Conservation (phyloP, 2,113 vertebrate genomes). For the Philantomba maxwellii region DNA sequence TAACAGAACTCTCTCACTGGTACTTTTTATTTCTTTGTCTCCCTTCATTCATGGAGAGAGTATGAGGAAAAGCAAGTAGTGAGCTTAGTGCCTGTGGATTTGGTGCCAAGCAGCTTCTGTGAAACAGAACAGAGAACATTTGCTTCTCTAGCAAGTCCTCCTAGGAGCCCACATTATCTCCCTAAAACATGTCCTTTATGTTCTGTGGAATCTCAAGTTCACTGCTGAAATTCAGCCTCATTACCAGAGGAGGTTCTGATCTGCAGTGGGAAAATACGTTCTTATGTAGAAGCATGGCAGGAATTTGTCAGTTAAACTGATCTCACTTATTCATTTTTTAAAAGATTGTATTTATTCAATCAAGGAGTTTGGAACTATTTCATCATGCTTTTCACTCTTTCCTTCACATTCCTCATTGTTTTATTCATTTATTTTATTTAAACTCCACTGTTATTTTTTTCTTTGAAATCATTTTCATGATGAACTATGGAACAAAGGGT, state of each 20-base stretch:
- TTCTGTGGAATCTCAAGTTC: neutral
- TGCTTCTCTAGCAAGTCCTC: neutral
- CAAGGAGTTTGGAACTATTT: neutral
- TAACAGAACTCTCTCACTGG: neutral
- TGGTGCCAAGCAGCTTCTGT: neutral
- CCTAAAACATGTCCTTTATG: neutral
- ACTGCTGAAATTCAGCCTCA: neutral
- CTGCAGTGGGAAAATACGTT: neutral
- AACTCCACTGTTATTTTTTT: neutral
- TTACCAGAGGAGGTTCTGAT: neutral
- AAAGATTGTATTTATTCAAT: neutral
- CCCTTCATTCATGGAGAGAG: neutral
- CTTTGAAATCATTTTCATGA: neutral
- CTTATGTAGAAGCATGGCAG: neutral
- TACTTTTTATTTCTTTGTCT: neutral
- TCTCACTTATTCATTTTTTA: conserved; percentile 12
- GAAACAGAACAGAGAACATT: neutral
- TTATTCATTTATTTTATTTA: conserved; percentile 27
- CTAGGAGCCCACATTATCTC: neutral
- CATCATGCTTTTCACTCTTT: neutral
- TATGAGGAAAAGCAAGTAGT: neutral
- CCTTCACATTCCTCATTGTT: neutral
- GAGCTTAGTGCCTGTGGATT: neutral
- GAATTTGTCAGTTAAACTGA: conserved; percentile 26
- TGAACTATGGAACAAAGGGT: neutral